Evolutionary conservation across 1,140 invertebrate species (phyloP).

Genomic region (Helicoverpa zea): DNA sequence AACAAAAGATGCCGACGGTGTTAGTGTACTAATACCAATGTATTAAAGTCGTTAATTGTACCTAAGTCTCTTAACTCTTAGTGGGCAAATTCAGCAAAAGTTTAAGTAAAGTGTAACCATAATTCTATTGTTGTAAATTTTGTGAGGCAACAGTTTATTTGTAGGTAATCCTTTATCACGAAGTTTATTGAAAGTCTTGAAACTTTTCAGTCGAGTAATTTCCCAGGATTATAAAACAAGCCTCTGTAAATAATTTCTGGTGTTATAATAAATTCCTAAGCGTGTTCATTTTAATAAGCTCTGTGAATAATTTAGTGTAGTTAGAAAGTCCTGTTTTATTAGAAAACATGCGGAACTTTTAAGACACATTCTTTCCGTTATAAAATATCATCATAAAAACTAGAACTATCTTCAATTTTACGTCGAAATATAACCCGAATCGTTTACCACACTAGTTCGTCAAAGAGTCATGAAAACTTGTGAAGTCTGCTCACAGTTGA

Average conservation of each 20-base stretch:
- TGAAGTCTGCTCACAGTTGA: not conserved
- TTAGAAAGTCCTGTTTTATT: no score
- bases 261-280: not conserved
- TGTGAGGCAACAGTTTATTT: slow-evolving; percentile 5
- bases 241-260: not conserved
- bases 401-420: not conserved
- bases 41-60: no score
- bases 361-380: no score
- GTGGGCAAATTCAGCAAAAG: no score
- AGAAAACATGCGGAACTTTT: no score
- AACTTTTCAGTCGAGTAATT: not conserved
- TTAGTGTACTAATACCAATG: no score
- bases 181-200: not conserved
- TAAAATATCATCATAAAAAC: no score
- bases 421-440: not conserved
- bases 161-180: not conserved
- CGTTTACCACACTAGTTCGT: slow-evolving; percentile 14
- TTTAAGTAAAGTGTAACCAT: not conserved
- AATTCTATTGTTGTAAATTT: not conserved
- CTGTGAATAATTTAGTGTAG: no score
- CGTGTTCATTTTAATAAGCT: no score
- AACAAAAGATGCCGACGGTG: no score
- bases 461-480: slow-evolving; percentile 21
- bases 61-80: not conserved
- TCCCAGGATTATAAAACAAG: not conserved